A percentile compares a stretch with the other conserved stretches of the same genome.
These are phyloP conservation scores for Furcula furcula DNA, from an alignment of 2,888 invertebrate genomes.

Conservation along the genomic window DNA sequence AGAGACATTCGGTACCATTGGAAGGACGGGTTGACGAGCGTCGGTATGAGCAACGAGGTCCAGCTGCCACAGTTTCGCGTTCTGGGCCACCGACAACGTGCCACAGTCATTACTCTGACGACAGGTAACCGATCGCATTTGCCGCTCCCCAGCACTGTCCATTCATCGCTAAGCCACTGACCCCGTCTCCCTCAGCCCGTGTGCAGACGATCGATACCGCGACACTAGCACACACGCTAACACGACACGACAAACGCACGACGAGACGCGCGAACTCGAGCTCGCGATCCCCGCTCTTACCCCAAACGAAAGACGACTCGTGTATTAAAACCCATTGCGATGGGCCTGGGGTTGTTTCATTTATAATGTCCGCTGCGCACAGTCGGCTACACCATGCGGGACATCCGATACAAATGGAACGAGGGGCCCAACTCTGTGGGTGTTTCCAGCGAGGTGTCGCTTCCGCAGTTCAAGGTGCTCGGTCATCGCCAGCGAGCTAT, in stretches of 20 bases:
- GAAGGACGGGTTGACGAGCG: conserved; percentile 95
- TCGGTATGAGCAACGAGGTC: conserved; percentile 97
- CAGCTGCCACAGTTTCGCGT: conserved; percentile 98
- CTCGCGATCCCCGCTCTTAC: conserved; percentile 67
- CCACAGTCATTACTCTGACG: conserved; percentile 96
- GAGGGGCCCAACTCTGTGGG: conserved; percentile 97
- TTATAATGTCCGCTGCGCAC: conserved; percentile 80
- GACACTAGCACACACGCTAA: conserved; percentile 76
- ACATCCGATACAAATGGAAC: conserved; percentile 98
- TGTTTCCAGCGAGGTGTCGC: conserved; percentile 96
- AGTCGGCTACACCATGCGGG: conserved; percentile 99
- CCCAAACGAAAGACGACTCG: conserved; percentile 73
- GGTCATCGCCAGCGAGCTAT: conserved; percentile 97
- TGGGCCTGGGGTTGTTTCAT: conserved; percentile 80
- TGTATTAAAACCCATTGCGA: conserved; percentile 79
- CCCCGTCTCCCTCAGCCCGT: conserved; percentile 77
- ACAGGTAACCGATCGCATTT: conserved; percentile 89
- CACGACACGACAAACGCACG: conserved; percentile 71
- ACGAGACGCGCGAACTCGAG: conserved; percentile 63
- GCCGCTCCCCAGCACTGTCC: conserved; percentile 65
- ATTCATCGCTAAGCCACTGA: conserved; percentile 69
- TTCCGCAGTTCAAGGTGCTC: conserved; percentile 99
- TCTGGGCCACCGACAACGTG: conserved; percentile 97
- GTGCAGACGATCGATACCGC: conserved; percentile 68
- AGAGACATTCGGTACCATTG: conserved; percentile 98